Evolutionary conservation across 1,140 invertebrate genomes (phyloP), one percentile per base, ranked within the genome.

Genomic region (Nomia melanderi): DNA sequence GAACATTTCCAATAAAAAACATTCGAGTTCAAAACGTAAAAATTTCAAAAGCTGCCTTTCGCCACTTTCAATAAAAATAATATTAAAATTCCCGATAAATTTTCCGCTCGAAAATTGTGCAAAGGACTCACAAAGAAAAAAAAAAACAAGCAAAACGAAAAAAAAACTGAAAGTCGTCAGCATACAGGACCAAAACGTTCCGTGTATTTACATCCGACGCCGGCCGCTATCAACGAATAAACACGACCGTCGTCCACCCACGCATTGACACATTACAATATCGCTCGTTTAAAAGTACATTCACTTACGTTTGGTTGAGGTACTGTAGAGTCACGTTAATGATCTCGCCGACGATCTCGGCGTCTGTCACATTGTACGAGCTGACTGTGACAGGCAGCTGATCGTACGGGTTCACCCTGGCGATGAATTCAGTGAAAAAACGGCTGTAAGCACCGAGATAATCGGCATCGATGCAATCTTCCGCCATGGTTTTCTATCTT

Each of bases 241-340:
- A 77, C 44, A 53, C 31, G 36, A 29, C 25, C 47, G 39, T 47
- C 17, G 50, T 59, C 56, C 31, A 20, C 66, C 66, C 56, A 77
- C 74, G 56, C 56, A 39, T 1, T 17, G 39, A 25, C 73, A 69
- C 44, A 39, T 29, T n/a, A 39, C 14, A 23, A 47, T 39, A 77
- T 60, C 6, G 23, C 53, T 54, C n/a, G 27, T 53, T 63, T 62
- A 71, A 62, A 67, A 63, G 60, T 62, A 41, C 39, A 54, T 60
- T 62, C 56, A 94, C 95, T 96, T 92, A 96, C 96, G 95, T 96
- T 90, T 95, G 94, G 85, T 94, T 94, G 64, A 97, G 93, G 92
- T 96, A 97, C 88, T 96, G 95, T 59, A 95, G 93, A 54, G 94
- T 94, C 94, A 96, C 96, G 88, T 96, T 95, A 70, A 96, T 93